phyloP scores from a whole-genome alignment of 2,797 vertebrate species.

The Coregonus ussuriensis region DNA sequence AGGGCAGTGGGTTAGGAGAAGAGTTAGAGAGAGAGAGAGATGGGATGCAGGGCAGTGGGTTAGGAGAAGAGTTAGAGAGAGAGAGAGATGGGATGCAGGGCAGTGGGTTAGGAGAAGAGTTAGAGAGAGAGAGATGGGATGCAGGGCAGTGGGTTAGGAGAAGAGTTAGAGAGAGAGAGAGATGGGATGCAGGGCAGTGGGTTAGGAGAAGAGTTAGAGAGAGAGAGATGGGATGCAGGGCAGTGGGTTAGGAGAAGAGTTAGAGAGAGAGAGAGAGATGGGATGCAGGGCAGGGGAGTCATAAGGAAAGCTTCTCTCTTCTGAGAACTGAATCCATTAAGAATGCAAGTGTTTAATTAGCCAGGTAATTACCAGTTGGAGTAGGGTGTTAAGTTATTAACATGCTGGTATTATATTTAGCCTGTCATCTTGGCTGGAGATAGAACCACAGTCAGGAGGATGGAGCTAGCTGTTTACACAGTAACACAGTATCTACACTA shows the following conservation, averaged over 20 bases:
- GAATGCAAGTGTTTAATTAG: constrained; percentile 77
- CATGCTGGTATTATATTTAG: constrained; percentile 64
- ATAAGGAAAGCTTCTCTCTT: constrained; percentile 45
- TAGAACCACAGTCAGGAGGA: constrained; percentile 35
- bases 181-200: constrained; percentile 1
- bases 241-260: no score
- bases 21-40: no score
- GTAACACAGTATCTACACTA: neutral
- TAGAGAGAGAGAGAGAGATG: no score
- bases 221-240: no score
- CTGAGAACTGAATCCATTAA: constrained; percentile 74
- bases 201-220: neutral
- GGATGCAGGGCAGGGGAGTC: constrained; percentile 21
- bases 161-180: no score
- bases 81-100: neutral
- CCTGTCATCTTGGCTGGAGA: constrained; percentile 50
- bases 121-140: no score
- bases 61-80: no score
- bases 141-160: no score
- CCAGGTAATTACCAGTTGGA: constrained; percentile 75
- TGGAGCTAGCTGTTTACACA: no score
- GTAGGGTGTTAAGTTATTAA: constrained; percentile 62
- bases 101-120: neutral
- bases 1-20: neutral
- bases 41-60: no score